Evolutionary conservation across 2,888 invertebrate species (phyloP).

Genomic region (Netelia virgata): DNA sequence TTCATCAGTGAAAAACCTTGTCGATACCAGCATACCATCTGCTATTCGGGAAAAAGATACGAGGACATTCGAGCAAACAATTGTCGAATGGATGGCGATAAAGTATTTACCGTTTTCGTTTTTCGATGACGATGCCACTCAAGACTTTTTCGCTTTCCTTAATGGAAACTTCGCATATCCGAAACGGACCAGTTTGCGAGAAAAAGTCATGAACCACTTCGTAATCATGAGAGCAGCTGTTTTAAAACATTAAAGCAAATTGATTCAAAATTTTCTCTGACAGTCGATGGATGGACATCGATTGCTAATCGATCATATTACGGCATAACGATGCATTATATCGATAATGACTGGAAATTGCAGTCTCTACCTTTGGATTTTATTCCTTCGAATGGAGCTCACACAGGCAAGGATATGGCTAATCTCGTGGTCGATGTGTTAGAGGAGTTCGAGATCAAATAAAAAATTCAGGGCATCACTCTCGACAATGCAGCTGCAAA

Average conservation of each 20-base stretch:
- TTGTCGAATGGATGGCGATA: conserved; percentile 36
- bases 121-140: conserved; percentile 45
- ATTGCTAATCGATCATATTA: not conserved
- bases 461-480: conserved; percentile 49
- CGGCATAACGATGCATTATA: not conserved
- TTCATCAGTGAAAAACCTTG: conserved; percentile 11
- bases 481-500: conserved; percentile 58
- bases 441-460: conserved; percentile 9
- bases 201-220: conserved; percentile 23
- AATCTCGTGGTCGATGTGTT: conserved; percentile 18
- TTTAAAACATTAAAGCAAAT: conserved; percentile 21
- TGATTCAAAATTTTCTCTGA: not conserved
- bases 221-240: conserved; percentile 35
- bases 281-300: conserved; percentile 23
- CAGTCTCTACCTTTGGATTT: conserved; percentile 46
- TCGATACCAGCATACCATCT: not conserved
- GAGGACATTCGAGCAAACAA: too few species aligned
- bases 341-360: not conserved
- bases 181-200: conserved; percentile 25
- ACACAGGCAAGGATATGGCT: conserved; percentile 64
- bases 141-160: conserved; percentile 40
- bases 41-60: not conserved
- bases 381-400: conserved; percentile 62
- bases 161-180: conserved; percentile 30
- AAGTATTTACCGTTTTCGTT: conserved; percentile 51